Evolutionary conservation across 2,888 invertebrate species (phyloP).

Genomic region (Drosophila kambysellisi): DNA sequence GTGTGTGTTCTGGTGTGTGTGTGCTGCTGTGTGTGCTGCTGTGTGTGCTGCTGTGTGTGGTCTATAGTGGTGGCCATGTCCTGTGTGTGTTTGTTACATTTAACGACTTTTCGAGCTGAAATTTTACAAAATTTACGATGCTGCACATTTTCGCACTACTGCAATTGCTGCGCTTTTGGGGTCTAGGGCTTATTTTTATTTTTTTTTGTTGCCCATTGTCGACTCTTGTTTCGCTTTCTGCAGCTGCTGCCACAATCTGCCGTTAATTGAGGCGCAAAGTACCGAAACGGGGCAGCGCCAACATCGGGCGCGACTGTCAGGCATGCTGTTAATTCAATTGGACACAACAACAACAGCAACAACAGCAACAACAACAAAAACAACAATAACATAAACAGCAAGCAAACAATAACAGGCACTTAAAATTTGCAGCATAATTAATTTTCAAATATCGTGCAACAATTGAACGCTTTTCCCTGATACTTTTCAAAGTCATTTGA

Average conservation of each 20-base stretch:
- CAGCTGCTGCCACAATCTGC: slow-evolving; percentile 54
- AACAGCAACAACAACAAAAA: slow-evolving; percentile 20
- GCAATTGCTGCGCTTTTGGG: slow-evolving; percentile 38
- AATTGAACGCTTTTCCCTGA: slow-evolving; percentile 28
- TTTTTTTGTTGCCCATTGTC: slow-evolving; percentile 16
- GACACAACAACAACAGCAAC: slow-evolving; percentile 30
- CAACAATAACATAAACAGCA: slow-evolving; percentile 12
- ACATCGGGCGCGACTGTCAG: slow-evolving; percentile 58
- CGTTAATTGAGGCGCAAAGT: slow-evolving; percentile 77
- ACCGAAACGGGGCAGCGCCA: slow-evolving; percentile 36
- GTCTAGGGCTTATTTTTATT: slow-evolving; percentile 21
- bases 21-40: slow-evolving; percentile 9
- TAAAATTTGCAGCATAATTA: slow-evolving; percentile 48
- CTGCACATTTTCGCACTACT: slow-evolving; percentile 65
- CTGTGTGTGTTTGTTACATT: slow-evolving; percentile 65
- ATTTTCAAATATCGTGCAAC: slow-evolving; percentile 55
- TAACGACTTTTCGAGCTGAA: slow-evolving; percentile 79
- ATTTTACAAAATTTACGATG: slow-evolving; percentile 77
- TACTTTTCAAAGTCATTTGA: slow-evolving; percentile 15
- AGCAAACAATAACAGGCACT: slow-evolving; percentile 7
- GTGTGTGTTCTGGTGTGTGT: slow-evolving; percentile 10
- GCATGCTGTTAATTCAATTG: slow-evolving; percentile 77
- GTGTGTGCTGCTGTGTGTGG: slow-evolving; percentile 18
- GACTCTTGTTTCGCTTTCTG: slow-evolving; percentile 37
- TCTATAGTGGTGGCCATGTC: slow-evolving; percentile 9